Percentiles rank a stretch among this genome's conserved stretches.
Evolutionary conservation across 2,113 vertebrate species (phyloP).

Genomic region (Sarotherodon lohbergeri): DNA sequence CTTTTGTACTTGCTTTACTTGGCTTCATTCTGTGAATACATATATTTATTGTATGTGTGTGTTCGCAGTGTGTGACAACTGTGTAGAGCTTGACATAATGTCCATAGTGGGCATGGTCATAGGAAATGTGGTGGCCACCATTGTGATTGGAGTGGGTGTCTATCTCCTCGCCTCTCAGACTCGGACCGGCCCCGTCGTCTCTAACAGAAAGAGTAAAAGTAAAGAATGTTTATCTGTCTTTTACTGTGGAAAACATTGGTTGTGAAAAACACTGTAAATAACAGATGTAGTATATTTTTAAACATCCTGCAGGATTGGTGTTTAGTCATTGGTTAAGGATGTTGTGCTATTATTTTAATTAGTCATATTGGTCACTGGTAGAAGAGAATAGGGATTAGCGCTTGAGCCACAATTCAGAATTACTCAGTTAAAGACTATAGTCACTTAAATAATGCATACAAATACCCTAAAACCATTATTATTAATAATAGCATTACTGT

Average conservation of each 20-base stretch:
- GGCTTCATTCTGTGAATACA: background rate
- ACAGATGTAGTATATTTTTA: too few species aligned
- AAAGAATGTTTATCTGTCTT: background rate
- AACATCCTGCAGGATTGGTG: background rate
- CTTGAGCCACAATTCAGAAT: background rate
- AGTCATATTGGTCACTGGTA: background rate
- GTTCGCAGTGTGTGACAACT: slow-evolving; percentile 62
- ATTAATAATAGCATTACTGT: rapidly evolving
- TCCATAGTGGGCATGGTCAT: background rate
- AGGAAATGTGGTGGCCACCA: slow-evolving; percentile 42
- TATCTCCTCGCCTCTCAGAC: slow-evolving; percentile 42
- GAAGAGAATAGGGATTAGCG: background rate
- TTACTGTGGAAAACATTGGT: background rate
- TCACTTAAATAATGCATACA: background rate
- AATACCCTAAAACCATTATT: rapidly evolving
- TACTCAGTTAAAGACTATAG: background rate
- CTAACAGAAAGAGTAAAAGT: slow-evolving; percentile 50
- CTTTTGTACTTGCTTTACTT: too few species aligned
- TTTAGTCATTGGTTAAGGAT: rapidly evolving
- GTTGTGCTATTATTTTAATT: background rate
- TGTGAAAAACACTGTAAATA: background rate
- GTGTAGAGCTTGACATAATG: background rate
- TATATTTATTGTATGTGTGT: background rate
- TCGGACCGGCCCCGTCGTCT: background rate
- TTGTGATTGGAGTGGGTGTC: slow-evolving; percentile 44